phyloP scores from a whole-genome alignment of 1,140 invertebrate genomes.

The Paraescarpia echinospica region DNA sequence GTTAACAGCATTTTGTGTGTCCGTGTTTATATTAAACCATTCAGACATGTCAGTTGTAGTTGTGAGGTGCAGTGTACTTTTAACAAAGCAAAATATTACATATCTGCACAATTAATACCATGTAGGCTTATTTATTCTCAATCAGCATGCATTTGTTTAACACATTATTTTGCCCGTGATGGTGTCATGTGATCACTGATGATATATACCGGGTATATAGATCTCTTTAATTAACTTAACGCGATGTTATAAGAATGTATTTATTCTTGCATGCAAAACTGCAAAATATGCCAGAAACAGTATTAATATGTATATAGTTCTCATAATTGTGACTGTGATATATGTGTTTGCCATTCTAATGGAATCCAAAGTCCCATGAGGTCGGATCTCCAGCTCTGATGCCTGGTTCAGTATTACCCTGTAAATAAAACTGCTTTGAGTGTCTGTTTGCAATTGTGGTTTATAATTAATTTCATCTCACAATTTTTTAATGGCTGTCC shows the following conservation, averaged over 20 bases:
- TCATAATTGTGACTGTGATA: not conserved
- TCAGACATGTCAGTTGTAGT: not conserved
- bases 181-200: not conserved
- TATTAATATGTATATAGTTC: not conserved
- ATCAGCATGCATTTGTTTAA: not conserved
- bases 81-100: not conserved
- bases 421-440: not conserved
- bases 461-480: not conserved
- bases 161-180: not conserved
- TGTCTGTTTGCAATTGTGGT: not conserved
- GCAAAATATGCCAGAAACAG: not conserved
- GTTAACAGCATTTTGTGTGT: not conserved
- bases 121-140: not conserved
- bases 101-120: not conserved
- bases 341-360: not conserved
- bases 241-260: not conserved
- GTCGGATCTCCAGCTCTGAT: not conserved
- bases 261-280: not conserved
- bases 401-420: slow-evolving; percentile 3
- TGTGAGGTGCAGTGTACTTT: not conserved
- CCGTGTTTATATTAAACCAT: not conserved
- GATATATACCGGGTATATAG: no score
- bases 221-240: no score
- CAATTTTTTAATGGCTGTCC: no score
- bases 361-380: not conserved